Base-by-base conservation (phyloP, 2,888 invertebrate genomes). In the Limnephilus auricula region DNA sequence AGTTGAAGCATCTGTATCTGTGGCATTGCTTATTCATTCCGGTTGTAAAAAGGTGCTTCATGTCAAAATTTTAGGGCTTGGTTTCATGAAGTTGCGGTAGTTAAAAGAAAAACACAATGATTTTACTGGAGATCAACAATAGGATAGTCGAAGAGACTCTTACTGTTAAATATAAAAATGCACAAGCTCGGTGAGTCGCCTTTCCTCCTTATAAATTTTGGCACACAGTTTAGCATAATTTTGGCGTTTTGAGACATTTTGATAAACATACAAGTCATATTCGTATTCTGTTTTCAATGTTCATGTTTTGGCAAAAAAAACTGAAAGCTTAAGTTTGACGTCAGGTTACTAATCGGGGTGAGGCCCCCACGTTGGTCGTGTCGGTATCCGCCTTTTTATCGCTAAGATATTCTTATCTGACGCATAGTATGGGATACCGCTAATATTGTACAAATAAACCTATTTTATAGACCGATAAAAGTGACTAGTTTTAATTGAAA, bases 71-170 rank as follows among this genome's bases (percentile, higher is more conserved):
- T 94, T 96, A 95, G 93, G 95, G 95, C 95, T 96, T 95, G 94
- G 95, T 95, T 96, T 95, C 95, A 95, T 95, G 95, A 94, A 95
- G 95, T 95, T 95, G 94, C 95, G 95, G 95, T 96, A 96, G 96
- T 80, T 65, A 91, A 88, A 91, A 82, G 83, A 12, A n/a, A 37
- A 50, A 30, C 45, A 91, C 87, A 90, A 99, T 99, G 99, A 99
- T 99, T 97, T 97, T 99, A 95, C 97, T 99, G 95, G 99, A 99
- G 97, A 99, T 99, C 96, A 99, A 99, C 96, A 99, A 99, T 97
- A 98, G 99, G 96, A 99, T 99, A 96, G 98, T 99, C 94, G 99
- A 99, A 96, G 99, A 99, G 96, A 99, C 99, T 93, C 96, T 99
- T 95, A 97, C 98, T 94, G 97, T 98, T 94, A 99, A 99, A 97